These are phyloP conservation scores for Cyprinodon tularosa DNA, from an alignment of 2,113 vertebrate genomes.

Conservation along the genomic window DNA sequence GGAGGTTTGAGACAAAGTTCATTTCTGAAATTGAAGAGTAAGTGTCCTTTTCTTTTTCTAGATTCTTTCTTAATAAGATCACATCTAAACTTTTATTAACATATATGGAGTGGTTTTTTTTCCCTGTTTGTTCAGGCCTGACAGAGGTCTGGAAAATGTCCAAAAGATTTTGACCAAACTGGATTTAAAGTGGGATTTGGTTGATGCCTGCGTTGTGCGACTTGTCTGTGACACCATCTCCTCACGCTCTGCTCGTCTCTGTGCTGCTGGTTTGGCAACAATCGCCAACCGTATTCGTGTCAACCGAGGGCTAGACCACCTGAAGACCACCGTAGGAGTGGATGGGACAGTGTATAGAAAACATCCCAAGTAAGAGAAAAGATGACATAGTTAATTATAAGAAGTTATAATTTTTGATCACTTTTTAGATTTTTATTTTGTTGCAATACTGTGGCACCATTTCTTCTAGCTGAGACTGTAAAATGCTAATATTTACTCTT, in stretches of 20 bases:
- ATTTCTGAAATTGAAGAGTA: slow-evolving; percentile 83
- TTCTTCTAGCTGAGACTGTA: too few relatives aligned
- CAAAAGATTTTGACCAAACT: slow-evolving; percentile 64
- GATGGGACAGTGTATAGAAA: slow-evolving; percentile 77
- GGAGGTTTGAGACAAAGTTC: slow-evolving; percentile 69
- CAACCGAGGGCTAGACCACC: slow-evolving; percentile 56
- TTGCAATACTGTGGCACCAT: too few relatives aligned
- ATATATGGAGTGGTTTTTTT: not conserved
- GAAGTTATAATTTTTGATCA: not conserved
- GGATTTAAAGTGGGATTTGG: slow-evolving; percentile 62
- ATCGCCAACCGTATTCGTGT: slow-evolving; percentile 77
- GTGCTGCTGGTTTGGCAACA: slow-evolving; percentile 81
- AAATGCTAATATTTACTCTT: too few relatives aligned
- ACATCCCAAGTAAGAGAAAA: slow-evolving; percentile 75
- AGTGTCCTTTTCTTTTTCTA: slow-evolving; percentile 9
- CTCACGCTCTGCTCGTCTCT: slow-evolving; percentile 78
- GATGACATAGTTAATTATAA: not conserved
- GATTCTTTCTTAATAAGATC: not conserved
- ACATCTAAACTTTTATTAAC: not conserved
- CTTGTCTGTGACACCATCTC: slow-evolving; percentile 77
- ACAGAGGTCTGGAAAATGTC: slow-evolving; percentile 32
- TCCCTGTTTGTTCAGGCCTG: slow-evolving; percentile 43
- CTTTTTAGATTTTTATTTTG: too few relatives aligned
- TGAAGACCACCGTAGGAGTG: slow-evolving; percentile 78
- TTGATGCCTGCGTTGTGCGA: slow-evolving; percentile 75